phyloP scores from a whole-genome alignment of 2,888 invertebrate species.

The Euzophera pinguis region DNA sequence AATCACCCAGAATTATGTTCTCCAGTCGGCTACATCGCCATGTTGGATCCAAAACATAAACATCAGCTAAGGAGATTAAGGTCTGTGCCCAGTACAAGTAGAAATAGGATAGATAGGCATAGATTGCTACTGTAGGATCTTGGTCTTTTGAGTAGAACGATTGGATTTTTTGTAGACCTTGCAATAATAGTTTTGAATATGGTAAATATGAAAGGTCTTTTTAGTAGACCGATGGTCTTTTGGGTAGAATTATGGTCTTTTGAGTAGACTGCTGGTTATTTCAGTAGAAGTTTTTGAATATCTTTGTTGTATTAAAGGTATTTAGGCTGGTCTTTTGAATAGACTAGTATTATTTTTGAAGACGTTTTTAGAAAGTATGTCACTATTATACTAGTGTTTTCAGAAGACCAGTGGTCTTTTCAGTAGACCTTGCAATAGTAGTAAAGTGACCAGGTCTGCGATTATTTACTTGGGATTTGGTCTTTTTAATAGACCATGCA shows the following conservation, averaged over 20 bases:
- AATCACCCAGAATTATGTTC: slow-evolving; percentile 83
- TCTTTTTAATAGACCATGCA: not conserved
- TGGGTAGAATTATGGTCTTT: slow-evolving; percentile 16
- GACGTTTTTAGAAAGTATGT: too few relatives aligned
- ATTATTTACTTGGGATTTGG: not conserved
- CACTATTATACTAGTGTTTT: slow-evolving; percentile 2
- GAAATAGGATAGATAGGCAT: slow-evolving; percentile 25
- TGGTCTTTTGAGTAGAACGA: slow-evolving; percentile 17
- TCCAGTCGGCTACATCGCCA: slow-evolving; percentile 87
- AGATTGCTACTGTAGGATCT: slow-evolving; percentile 27
- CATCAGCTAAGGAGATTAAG: slow-evolving; percentile 87
- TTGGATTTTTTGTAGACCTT: slow-evolving; percentile 11
- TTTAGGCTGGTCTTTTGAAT: slow-evolving; percentile 15
- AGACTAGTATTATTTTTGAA: not conserved
- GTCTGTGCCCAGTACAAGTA: slow-evolving; percentile 27
- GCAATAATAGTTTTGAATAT: too few relatives aligned
- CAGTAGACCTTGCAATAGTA: slow-evolving; percentile 5
- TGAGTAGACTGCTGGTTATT: slow-evolving; percentile 19
- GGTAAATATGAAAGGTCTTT: slow-evolving; percentile 16
- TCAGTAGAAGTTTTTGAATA: slow-evolving; percentile 9
- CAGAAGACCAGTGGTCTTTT: slow-evolving; percentile 20
- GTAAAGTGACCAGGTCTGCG: too few relatives aligned
- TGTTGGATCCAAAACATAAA: slow-evolving; percentile 90
- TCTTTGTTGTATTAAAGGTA: too few relatives aligned
- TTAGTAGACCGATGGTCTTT: not conserved